Conservation (phyloP, 2,888 invertebrate genomes). For the Polia nebulosa region DNA sequence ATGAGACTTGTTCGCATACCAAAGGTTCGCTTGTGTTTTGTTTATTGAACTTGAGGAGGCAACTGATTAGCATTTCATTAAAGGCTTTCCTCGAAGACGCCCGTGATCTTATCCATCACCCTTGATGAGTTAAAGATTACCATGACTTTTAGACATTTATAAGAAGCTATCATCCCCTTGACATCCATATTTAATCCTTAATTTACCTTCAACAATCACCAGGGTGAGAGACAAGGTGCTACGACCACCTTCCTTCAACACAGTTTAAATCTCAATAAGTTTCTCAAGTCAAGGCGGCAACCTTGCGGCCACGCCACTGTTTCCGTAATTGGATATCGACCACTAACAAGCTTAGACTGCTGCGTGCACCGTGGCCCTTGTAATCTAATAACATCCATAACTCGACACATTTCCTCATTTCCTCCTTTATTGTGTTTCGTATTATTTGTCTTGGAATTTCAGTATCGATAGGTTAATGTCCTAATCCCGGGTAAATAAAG, state of each 20-base stretch:
- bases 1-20: constrained; percentile 6
- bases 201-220: constrained; percentile 23
- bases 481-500: background rate
- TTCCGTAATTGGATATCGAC: constrained; percentile 82
- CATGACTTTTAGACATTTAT: background rate
- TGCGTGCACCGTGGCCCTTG: constrained; percentile 73
- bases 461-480: background rate
- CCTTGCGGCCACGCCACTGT: constrained; percentile 70
- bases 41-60: constrained; percentile 25
- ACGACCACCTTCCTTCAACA: constrained; percentile 11
- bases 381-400: constrained; percentile 80
- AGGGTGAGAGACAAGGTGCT: constrained; percentile 6
- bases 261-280: constrained; percentile 60
- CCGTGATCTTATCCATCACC: background rate
- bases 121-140: background rate
- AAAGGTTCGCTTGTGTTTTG: constrained; percentile 8
- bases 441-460: constrained; percentile 9
- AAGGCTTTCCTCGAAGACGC: background rate
- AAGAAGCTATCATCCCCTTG: background rate
- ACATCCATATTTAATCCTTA: constrained; percentile 26
- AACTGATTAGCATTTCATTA: background rate
- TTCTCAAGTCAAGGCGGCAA: constrained; percentile 78
- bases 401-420: constrained; percentile 56
- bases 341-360: constrained; percentile 79
- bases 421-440: constrained; percentile 19